Base-by-base conservation (phyloP, 2,797 vertebrate species). In the Melanotaenia nigrans region DNA sequence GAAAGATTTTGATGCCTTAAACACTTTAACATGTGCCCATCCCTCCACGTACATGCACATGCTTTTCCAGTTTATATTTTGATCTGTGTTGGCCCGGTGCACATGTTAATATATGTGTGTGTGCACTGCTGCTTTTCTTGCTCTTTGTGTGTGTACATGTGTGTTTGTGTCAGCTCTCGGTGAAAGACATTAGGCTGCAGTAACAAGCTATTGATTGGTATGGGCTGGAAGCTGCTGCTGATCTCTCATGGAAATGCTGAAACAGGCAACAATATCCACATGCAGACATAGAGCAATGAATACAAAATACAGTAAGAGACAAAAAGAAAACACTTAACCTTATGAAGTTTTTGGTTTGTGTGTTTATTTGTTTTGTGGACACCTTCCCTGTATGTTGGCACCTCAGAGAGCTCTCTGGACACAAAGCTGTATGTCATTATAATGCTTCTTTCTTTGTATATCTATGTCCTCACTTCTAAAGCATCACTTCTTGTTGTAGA, bases 161-260 rank as follows among this genome's bases (percentile, higher is more conserved):
- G 64, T 74, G 51, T 77, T 49, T 81, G 65, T 85, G 67, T 81
- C 25, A 68, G 65, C 55, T 62, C 65, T 80, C 53, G 33, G 68
- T 84, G 76, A 72, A 81, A 89, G 84, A 82, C 74, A 89, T 89
- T 88, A 84, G 71, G 69, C 83, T 72, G 74, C 84, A 81, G 88
- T 89, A 90, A 90, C 88, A 90, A 90, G 87, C 74, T 91, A 91
- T 93, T 87, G 90, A 93, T 92, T 86, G 79, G 61, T 73, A 71
- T 40, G 63, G 65, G 68, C 49, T 4, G 71, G 68, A 84, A 74
- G 79, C 65, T 71, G 78, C 84, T 77, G 83, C 85, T 87, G 81
- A 86, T 88, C 77, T 89, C 73, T 83, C 71, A 85, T 73, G 79
- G 82, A 90, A 85, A 87, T 11, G n/a, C 78, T 75, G 73, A 68